Percentiles rank a stretch among this genome's conserved stretches.
Evolutionary conservation across 2,797 vertebrate species (phyloP).

Genomic region (Oceanodroma leucorhoa): DNA sequence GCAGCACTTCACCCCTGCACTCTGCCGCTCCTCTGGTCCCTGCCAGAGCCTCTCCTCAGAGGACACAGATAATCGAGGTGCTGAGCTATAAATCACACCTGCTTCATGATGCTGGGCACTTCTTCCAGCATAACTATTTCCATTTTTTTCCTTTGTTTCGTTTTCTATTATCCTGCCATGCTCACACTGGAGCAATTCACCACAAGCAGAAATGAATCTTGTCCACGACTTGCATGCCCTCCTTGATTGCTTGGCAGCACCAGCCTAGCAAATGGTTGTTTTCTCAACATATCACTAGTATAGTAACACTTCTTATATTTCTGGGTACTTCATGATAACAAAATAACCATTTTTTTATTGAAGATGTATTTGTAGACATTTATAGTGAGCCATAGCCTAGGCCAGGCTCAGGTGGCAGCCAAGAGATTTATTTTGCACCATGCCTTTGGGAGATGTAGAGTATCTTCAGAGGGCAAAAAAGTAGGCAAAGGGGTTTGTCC

Average conservation of each 20-base stretch:
- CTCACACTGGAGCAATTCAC: background rate
- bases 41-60: background rate
- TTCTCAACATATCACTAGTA: background rate
- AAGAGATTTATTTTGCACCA: background rate
- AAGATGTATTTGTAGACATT: background rate
- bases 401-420: background rate
- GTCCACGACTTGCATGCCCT: rapidly evolving
- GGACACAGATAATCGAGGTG: background rate
- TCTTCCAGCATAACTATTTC: background rate
- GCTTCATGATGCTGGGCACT: background rate
- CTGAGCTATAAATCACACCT: background rate
- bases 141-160: background rate
- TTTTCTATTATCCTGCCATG: background rate
- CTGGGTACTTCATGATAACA: background rate
- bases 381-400: background rate
- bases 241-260: background rate
- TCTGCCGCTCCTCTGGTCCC: rapidly evolving
- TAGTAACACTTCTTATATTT: background rate
- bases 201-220: background rate
- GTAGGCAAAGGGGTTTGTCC: background rate
- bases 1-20: background rate
- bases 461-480: background rate
- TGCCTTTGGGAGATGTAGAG: background rate
- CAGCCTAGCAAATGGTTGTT: background rate
- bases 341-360: background rate